Base-by-base conservation (phyloP, 2,888 invertebrate species). In the Perizoma flavofasciatum region DNA sequence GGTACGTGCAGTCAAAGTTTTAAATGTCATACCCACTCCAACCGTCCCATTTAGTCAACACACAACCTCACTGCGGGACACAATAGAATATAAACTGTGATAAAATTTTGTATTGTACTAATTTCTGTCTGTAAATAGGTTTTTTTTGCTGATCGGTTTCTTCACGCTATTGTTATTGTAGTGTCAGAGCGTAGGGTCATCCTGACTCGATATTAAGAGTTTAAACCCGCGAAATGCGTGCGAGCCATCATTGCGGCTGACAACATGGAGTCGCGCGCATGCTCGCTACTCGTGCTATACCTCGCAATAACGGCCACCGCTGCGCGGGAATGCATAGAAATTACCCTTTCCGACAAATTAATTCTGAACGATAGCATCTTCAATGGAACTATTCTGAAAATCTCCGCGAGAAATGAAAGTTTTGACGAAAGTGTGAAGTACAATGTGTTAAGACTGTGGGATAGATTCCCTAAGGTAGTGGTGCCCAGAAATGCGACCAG, bases 401-500 rank as follows among this genome's bases (percentile, higher is more conserved):
- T 87, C 22, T 68, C 75, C 47, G 68, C 82, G 59, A 81, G 75
- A 67, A 86, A 88, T 73, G 83, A 82, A 32, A 84, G 80, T 70
- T 68, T 70, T 41, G 81, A 79, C 49, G 77, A 81, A 33, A 79
- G 78, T 78, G 82, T 67, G 49, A 71, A 71, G 61, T 78, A 83
- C 56, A 83, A 86, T 72, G 74, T 92, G 61, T 63, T 92, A 73
- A 81, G 81, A 41, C 60, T 89, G 59, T 92, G 89, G 89, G 84
- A 85, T 1, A 70, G 70, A 67, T 89, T 92, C 73, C 92, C 92
- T 54, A 86, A 78, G 75, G 78, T 90, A 44, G 77, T 92, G 69
- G 89, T 91, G 69, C 92, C 89, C n/a, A 75, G 72, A 50, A 89
- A 92, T 59, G 89, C 86, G 49, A 88, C 92, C 44, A 91, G 89